Base-by-base conservation (phyloP, 2,797 vertebrate genomes). In the Leontopithecus rosalia region DNA sequence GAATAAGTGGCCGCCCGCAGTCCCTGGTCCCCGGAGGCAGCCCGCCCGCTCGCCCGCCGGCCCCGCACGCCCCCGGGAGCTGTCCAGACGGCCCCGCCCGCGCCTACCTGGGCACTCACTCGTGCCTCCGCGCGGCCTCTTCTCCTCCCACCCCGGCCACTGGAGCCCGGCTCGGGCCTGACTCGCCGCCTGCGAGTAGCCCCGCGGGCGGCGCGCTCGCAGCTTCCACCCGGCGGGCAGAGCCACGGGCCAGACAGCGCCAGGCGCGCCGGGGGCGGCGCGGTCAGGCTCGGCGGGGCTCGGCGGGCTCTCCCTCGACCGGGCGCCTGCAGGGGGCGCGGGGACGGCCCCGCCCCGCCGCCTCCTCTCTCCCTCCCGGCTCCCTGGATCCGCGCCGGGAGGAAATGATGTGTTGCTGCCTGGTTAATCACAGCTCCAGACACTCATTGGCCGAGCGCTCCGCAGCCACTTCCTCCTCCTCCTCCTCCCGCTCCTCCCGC, bases 351-450 rank as follows among this genome's bases (percentile, higher is more conserved):
- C 96, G 96, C 96, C 96, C 94, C 96, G 88, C 95, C 70, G 96
- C 93, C 92, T 77, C 90, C 97, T 88, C 96, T 93, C 72, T 94
- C 97, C 96, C 98, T 97, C 97, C 95, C 98, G 97, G 97, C 98
- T 95, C 97, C 89, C 95, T 97, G 98, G 98, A 95, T 98, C 93
- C 50, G 98, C 98, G 98, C 98, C 98, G 98, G 99, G 98, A 98
- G 98, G 98, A 98, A 98, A 98, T 98, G 97, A 99, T 98, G 98
- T 96, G 98, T 98, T 98, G 97, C 98, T 97, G 98, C 98, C 98
- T 97, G 97, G 98, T 98, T 98, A 98, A 99, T 99, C 98, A 98
- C 98, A 92, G 93, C 97, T 96, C 97, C 98, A 97, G 98, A 98
- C 98, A 97, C 97, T 97, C 97, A 98, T 98, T 97, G 80, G 98